Conservation (phyloP, 2,888 invertebrate species). For the Lasioglossum malachurum region DNA sequence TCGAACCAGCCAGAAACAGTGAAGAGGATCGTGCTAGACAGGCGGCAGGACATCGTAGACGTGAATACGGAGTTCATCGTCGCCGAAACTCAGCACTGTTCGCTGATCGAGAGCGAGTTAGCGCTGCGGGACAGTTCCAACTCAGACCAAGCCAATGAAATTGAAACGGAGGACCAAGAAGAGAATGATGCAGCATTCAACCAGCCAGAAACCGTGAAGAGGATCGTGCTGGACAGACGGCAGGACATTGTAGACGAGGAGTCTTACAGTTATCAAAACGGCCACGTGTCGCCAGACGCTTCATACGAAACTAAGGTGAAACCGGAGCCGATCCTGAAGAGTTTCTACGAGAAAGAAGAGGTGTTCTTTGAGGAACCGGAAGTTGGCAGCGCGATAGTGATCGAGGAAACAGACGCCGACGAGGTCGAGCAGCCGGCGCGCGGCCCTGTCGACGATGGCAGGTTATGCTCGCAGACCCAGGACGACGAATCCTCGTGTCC, state of each 20-base stretch:
- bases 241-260: constrained; percentile 74
- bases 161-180: constrained; percentile 57
- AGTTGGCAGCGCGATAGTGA: constrained; percentile 34
- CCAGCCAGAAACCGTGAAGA: constrained; percentile 75
- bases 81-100: constrained; percentile 78
- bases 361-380: constrained; percentile 50
- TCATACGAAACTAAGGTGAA: constrained; percentile 28
- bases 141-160: constrained; percentile 56
- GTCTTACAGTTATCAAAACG: constrained; percentile 78
- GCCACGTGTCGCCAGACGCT: constrained; percentile 68
- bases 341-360: constrained; percentile 49
- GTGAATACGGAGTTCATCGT: constrained; percentile 79
- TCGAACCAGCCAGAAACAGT: constrained; percentile 70
- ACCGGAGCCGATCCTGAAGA: constrained; percentile 31
- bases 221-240: constrained; percentile 74
- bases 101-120: constrained; percentile 80
- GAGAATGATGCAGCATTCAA: constrained; percentile 24
- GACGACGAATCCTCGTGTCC: constrained; percentile 35
- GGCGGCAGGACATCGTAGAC: constrained; percentile 69
- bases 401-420: constrained; percentile 47
- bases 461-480: constrained; percentile 6
- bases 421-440: constrained; percentile 24
- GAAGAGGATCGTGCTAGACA: constrained; percentile 78
- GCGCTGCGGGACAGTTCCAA: constrained; percentile 80
- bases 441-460: constrained; percentile 38